phyloP scores from a whole-genome alignment of 2,797 vertebrate genomes.

The Phrynocephalus forsythii region DNA sequence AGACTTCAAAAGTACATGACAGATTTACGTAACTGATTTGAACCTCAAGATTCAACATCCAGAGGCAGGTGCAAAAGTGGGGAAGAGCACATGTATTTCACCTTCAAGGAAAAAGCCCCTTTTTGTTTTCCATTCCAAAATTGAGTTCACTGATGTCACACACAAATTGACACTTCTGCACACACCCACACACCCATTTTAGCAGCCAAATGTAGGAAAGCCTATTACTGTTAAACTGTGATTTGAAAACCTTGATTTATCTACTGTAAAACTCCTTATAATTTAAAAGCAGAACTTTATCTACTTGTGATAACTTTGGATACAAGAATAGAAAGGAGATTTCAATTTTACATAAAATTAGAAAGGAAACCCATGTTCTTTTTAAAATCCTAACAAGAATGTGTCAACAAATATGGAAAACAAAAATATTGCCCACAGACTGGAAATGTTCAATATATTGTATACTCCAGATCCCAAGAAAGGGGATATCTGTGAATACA shows the following conservation, averaged over 20 bases:
- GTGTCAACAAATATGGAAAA: no score
- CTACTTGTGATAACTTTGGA: neutral
- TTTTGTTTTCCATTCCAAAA: neutral
- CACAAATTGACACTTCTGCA: neutral
- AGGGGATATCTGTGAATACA: no score
- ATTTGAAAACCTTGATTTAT: neutral
- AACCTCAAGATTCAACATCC: neutral
- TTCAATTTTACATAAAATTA: neutral
- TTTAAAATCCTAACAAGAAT: no score
- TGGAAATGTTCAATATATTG: no score
- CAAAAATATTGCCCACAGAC: no score
- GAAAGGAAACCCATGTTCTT: neutral
- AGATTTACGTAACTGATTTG: neutral
- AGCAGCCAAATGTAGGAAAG: neutral
- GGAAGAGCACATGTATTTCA: neutral
- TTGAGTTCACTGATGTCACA: neutral
- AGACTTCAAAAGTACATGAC: neutral
- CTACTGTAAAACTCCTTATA: neutral
- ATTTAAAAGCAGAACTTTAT: neutral
- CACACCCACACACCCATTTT: neutral
- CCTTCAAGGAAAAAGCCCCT: neutral
- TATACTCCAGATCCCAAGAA: no score
- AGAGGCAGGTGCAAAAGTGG: neutral
- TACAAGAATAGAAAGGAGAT: neutral
- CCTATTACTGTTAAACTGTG: neutral